Evolutionary conservation across 2,888 invertebrate species (phyloP).

Genomic region (Cheilosia urbana): DNA sequence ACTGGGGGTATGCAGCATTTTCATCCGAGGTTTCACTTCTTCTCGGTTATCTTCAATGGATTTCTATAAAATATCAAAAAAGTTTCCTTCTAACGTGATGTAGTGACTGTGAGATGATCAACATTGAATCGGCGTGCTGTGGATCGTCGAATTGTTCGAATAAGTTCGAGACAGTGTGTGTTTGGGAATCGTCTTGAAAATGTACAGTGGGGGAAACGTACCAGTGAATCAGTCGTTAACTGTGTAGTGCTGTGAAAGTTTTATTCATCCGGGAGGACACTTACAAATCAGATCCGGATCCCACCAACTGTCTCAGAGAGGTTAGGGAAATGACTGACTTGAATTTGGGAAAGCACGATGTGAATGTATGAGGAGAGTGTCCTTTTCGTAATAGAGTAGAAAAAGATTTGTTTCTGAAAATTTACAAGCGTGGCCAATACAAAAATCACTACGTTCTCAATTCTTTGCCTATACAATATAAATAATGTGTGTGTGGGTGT

Average conservation of each 20-base stretch:
- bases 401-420: conserved; percentile 20
- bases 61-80: conserved; percentile 27
- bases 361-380: conserved; percentile 5
- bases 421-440: conserved; percentile 66
- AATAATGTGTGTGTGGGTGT: background rate
- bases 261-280: background rate
- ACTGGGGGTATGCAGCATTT: conserved; percentile 24
- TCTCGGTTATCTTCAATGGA: conserved; percentile 1
- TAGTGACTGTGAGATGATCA: conserved; percentile 7
- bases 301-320: conserved; percentile 2
- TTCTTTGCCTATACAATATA: conserved; percentile 57
- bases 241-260: background rate
- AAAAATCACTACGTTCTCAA: conserved; percentile 60
- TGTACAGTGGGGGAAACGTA: conserved; percentile 11
- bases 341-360: conserved; percentile 8
- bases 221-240: conserved; percentile 28
- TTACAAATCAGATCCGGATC: background rate
- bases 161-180: conserved; percentile 22
- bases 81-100: conserved; percentile 12
- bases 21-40: background rate
- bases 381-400: conserved; percentile 3
- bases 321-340: background rate
- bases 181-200: conserved; percentile 1
- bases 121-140: background rate
- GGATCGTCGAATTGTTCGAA: background rate